Evolutionary conservation across 2,797 vertebrate species (phyloP).

Genomic region (Centropyge bicolor): DNA sequence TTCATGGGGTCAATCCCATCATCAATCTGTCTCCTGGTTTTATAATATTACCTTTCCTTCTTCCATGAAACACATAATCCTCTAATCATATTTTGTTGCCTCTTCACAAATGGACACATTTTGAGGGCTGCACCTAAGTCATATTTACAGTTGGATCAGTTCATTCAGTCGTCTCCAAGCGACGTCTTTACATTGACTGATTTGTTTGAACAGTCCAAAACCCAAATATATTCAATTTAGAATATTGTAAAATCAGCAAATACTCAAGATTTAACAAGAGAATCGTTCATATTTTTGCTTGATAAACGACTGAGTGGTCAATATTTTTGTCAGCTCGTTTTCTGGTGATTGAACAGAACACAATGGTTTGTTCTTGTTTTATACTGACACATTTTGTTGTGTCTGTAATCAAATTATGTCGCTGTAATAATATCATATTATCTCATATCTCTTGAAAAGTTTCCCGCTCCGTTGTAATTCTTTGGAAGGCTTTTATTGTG

Average conservation of each 20-base stretch:
- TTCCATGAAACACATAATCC: background rate
- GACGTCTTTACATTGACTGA: background rate
- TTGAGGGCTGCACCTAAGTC: background rate
- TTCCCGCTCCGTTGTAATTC: background rate
- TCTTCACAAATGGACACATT: background rate
- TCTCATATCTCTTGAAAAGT: background rate
- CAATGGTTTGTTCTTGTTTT: background rate
- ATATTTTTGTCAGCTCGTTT: background rate
- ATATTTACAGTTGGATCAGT: background rate
- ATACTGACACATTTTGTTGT: background rate
- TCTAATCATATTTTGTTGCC: background rate
- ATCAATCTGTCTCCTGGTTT: conserved; percentile 9
- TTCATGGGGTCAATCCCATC: conserved; percentile 31
- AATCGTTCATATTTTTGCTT: background rate
- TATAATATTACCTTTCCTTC: background rate
- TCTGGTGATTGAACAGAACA: background rate
- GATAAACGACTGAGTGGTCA: background rate
- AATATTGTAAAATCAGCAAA: background rate
- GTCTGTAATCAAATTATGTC: background rate
- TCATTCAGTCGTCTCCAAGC: background rate
- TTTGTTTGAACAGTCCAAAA: background rate
- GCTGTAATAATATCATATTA: too few relatives aligned
- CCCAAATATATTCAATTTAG: background rate
- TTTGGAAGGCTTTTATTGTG: conserved; percentile 12
- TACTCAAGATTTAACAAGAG: background rate